A percentile compares a stretch with the other conserved stretches of the same genome.
These are phyloP conservation scores for Syrista parreyssii DNA, from an alignment of 2,888 invertebrate species.

Conservation along the genomic window DNA sequence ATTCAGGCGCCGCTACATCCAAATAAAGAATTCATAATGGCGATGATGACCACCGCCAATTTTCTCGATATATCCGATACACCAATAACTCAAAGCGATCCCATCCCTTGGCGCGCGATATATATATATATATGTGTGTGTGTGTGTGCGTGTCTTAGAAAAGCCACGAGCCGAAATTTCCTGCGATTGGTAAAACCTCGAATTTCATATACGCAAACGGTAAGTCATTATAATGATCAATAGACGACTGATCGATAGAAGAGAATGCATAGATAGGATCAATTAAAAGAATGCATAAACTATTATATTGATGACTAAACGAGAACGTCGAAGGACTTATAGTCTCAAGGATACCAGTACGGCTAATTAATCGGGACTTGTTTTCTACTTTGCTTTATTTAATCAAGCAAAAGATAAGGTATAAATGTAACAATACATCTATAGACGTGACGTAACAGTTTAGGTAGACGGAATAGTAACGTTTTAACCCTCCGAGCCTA, in stretches of 20 bases:
- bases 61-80: slow-evolving; percentile 61
- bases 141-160: no score
- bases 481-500: background rate
- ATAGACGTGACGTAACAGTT: background rate
- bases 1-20: slow-evolving; percentile 59
- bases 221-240: background rate
- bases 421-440: background rate
- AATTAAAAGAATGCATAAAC: background rate
- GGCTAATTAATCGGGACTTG: background rate
- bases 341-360: background rate
- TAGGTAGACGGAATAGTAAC: background rate
- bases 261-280: background rate
- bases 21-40: slow-evolving; percentile 66
- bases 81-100: slow-evolving; percentile 54
- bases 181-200: background rate
- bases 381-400: background rate
- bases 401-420: background rate
- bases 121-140: no score
- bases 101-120: slow-evolving; percentile 39
- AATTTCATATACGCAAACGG: background rate
- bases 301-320: background rate
- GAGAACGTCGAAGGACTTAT: background rate
- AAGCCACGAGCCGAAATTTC: background rate
- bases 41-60: slow-evolving; percentile 64
- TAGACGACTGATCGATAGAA: background rate